Conservation (phyloP, 2,113 vertebrate species). For the Leuciscus idus region DNA sequence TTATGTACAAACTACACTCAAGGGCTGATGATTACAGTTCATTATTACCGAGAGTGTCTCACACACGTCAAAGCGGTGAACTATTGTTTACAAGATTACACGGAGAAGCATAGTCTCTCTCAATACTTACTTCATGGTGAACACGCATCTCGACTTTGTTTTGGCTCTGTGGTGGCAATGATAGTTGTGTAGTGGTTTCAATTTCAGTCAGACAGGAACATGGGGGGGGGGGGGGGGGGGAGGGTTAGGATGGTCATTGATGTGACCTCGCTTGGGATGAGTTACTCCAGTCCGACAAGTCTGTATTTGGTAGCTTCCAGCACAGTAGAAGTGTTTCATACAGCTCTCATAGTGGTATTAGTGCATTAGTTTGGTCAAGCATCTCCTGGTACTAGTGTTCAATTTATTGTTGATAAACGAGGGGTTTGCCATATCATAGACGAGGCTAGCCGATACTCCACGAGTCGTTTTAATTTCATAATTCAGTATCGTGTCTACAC, state of each 20-base stretch:
- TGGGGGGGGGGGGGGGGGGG: slow-evolving; percentile 49
- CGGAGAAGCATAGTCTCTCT: slow-evolving; percentile 64
- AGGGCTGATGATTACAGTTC: slow-evolving; percentile 61
- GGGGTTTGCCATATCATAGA: slow-evolving; percentile 68
- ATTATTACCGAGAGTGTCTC: slow-evolving; percentile 69
- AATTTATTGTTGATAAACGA: slow-evolving; percentile 76
- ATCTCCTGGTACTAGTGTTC: slow-evolving; percentile 74
- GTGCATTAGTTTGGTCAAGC: slow-evolving; percentile 79
- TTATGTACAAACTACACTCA: slow-evolving; percentile 53
- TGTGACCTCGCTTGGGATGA: slow-evolving; percentile 65
- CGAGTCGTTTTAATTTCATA: slow-evolving; percentile 71
- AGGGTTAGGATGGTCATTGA: slow-evolving; percentile 41
- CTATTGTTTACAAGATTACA: slow-evolving; percentile 61
- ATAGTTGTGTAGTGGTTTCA: slow-evolving; percentile 61
- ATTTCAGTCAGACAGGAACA: slow-evolving; percentile 58
- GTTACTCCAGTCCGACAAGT: slow-evolving; percentile 73
- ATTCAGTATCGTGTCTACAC: slow-evolving; percentile 73
- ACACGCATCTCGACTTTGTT: slow-evolving; percentile 56
- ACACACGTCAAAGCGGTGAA: slow-evolving; percentile 39
- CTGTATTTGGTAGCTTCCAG: slow-evolving; percentile 80
- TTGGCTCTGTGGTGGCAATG: slow-evolving; percentile 60
- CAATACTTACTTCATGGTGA: slow-evolving; percentile 66
- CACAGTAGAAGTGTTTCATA: slow-evolving; percentile 80
- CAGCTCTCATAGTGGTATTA: slow-evolving; percentile 79
- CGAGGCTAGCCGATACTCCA: slow-evolving; percentile 71